Base-by-base conservation (phyloP, 1,140 invertebrate genomes). In the Drosophila dunni region DNA sequence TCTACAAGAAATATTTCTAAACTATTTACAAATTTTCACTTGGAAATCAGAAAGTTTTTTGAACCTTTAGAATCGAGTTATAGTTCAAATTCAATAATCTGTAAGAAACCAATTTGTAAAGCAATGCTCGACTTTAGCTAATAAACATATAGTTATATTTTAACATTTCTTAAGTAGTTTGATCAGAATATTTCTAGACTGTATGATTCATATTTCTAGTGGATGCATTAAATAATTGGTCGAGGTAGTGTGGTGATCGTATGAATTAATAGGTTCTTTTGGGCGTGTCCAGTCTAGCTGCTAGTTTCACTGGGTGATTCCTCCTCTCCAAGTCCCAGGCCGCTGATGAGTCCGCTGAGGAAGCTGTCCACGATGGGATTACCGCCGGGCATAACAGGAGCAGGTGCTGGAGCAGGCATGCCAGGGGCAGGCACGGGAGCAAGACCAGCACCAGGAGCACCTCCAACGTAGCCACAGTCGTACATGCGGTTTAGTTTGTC, bases 401-500 rank as follows among this genome's bases (percentile, higher is more conserved):
- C 68, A 8, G 69, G 58, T 20, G 38, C 63, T 36, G 71, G 56
- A 33, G 57, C 75, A 10, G 58, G 42, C n/a, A 36, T 10, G 3
- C 45, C 66, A 15, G 56, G 57, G 9, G 29, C 50, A 10, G 73
- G 46, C 1, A 9, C 36, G 9, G 77, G 51, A 13, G 40, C 50
- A 0, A 80, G 51, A 7, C 40, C 61, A 20, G 58, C 40, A 11
- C 15, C 66, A n/a, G 17, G 66, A 34, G 45, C 15, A 20, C 64
- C 70, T 6, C 58, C 62, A 1, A 45, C 54, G 13, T 70, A 70
- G n/a, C 81, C 77, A 20, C 96, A 96, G 61, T 94, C 95, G 89
- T 97, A 97, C 96, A 96, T 97, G 60, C 93, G 92, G 45, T 95
- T 94, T n/a, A 97, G 93, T 91, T 97, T 97, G 66, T 94, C 94